phyloP scores from a whole-genome alignment of 1,140 invertebrate genomes.

The Drosophila repletoides region DNA sequence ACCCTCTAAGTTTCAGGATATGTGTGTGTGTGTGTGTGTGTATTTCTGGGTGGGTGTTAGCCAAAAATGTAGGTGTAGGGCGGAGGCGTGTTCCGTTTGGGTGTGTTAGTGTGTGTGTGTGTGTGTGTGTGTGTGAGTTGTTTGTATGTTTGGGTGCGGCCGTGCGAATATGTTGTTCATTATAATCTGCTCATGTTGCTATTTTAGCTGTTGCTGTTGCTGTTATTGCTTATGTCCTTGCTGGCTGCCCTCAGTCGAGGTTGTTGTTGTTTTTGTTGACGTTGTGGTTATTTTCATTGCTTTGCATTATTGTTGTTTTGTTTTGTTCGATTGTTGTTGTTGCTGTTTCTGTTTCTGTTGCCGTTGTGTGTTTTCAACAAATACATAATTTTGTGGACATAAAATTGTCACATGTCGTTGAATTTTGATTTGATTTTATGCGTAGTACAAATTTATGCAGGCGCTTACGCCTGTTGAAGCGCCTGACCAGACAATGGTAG shows the following conservation, averaged over 20 bases:
- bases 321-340: conserved; percentile 54
- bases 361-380: conserved; percentile 73
- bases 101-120: conserved; percentile 5
- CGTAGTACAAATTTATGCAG: conserved; percentile 77
- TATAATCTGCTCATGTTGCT: conserved; percentile 79
- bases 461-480: conserved; percentile 48
- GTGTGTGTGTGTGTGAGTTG: conserved; percentile 13
- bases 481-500: neutral
- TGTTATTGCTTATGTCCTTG: conserved; percentile 75
- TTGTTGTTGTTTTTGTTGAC: conserved; percentile 30
- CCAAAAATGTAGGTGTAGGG: conserved; percentile 13
- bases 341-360: conserved; percentile 44
- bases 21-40: conserved; percentile 11
- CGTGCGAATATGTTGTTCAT: conserved; percentile 79
- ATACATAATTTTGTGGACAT: conserved; percentile 81
- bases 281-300: conserved; percentile 77
- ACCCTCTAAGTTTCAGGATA: conserved; percentile 4
- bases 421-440: conserved; percentile 81
- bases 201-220: conserved; percentile 75
- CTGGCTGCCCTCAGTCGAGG: conserved; percentile 30
- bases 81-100: neutral
- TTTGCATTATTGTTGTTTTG: conserved; percentile 71
- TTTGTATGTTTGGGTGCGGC: conserved; percentile 71
- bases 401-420: conserved; percentile 81
- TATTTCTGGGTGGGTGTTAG: conserved; percentile 16